phyloP scores from a whole-genome alignment of 2,888 invertebrate species.

The Euplagia quadripunctaria region DNA sequence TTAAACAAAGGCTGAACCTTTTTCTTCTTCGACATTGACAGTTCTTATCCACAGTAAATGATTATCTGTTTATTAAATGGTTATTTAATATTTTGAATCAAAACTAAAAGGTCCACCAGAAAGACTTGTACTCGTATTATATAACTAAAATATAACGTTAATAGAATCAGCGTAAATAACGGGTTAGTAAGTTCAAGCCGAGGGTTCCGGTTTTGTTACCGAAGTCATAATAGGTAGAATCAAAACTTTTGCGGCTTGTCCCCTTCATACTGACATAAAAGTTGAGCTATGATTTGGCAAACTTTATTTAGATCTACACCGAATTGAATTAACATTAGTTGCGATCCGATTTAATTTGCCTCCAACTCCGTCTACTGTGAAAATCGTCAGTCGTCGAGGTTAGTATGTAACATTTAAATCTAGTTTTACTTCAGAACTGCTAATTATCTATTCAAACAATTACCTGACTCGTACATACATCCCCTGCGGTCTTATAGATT shows the following conservation, averaged over 20 bases:
- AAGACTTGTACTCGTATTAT: constrained; percentile 6
- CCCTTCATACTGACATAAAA: constrained; percentile 35
- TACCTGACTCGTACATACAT: not conserved
- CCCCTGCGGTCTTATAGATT: too few species aligned
- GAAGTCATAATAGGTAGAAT: constrained; percentile 53
- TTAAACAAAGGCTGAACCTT: not conserved
- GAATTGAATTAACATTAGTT: constrained; percentile 41
- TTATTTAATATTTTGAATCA: not conserved
- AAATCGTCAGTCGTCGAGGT: not conserved
- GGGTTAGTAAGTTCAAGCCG: constrained; percentile 39
- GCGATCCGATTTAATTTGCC: constrained; percentile 25
- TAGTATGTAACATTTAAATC: not conserved
- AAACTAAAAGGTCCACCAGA: not conserved
- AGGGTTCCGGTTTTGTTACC: constrained; percentile 46
- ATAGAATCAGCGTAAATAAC: constrained; percentile 53
- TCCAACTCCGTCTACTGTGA: not conserved
- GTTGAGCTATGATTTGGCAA: constrained; percentile 42
- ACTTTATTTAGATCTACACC: constrained; percentile 33
- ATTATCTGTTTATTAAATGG: not conserved
- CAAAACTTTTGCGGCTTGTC: constrained; percentile 51
- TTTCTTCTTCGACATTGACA: not conserved
- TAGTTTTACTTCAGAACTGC: not conserved
- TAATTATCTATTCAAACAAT: not conserved
- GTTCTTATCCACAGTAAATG: not conserved
- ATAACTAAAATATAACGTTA: constrained; percentile 27